Base-by-base conservation (phyloP, 30 jellyfish, hydroid and myxozoan species). In the Euphysa ruthae region DNA sequence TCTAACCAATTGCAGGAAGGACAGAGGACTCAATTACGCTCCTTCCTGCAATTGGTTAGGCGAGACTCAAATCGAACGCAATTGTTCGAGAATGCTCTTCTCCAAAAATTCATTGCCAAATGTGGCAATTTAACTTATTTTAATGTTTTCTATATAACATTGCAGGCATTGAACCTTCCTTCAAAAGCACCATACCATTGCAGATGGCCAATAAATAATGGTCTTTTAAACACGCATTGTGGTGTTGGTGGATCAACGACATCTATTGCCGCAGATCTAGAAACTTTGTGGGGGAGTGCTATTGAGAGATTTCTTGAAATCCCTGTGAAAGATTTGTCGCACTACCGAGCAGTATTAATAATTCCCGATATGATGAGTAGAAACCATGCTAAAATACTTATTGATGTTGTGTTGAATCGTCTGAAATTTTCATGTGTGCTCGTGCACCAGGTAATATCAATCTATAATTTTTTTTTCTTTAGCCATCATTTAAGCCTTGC, bases 221-320 rank as follows among this genome's bases (percentile, higher is more conserved):
- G 98, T 14, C 85, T 62, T 35, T 65, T 90, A 57, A 90, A 90
- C 60, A 19, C 77, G 19, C 98, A 90, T 55, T 65, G 54, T 56
- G 86, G 92, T 26, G 70, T 90, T 7, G 95, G 85, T 49, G 98
- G 98, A 4, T 81, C 98, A 4, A 34, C 77, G 61, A 22, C 93
- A 4, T 76, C 95, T 8, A 74, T 90, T 43, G 58, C 88, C n/a
- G 75, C 92, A 55, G 94, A 90, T 21, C 31, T 90, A 24, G 95
- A 81, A 34, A 63, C 55, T 33, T 62, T 90, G 18, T 90, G 98
- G 98, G 93, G 95, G 14, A 55, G 38, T 10, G 93, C 95, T 4
- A 90, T 90, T 34, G 95, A 90, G 58, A 81, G 60, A 76, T 71
- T 69, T 69, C 82, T 90, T 55, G 94, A 90, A 42, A 90, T 90